Base-by-base conservation (phyloP, 2,888 invertebrate genomes). In the Eudemis profundana region DNA sequence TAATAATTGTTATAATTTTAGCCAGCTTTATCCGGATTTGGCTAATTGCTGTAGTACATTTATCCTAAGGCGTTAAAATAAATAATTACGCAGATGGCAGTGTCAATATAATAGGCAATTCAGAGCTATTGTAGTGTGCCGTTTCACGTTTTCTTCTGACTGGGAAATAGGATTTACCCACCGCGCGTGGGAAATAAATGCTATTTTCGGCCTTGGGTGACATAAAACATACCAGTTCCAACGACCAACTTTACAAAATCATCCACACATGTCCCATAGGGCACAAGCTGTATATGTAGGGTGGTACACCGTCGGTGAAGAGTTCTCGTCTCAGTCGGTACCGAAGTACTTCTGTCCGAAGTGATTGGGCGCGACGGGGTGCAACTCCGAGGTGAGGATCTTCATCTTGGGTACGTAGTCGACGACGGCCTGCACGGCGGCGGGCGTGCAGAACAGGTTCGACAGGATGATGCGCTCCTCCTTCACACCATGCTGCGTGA, bases 301-400 rank as follows among this genome's bases (percentile, higher is more conserved):
- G 33, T 10, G 33, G 33, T 10, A 10, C 33, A 12, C 8, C 12
- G 10, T 10, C 10, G 8, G 33, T 8, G 33, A 5, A 33, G n/a
- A n/a, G 8, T 8, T 76, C 36, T 81, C 79, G 59, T 80, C 84
- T 90, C 87, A 99, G 92, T 99, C 99, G 63, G 99, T 99, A 72
- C 99, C 99, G 92, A 99, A 99, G 91, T 99, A 99, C 87, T 98
- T 98, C 89, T 97, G 97, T 57, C 99, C 99, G 89, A 99, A 99
- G 88, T 99, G 99, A 90, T 98, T 98, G 7, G 99, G 99, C 7
- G 98, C 98, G 2, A 98, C 96, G 0, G 96, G 96, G 85, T 98
- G 97, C 23, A 99, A 94, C 86, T 99, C 99, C 0, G 99, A 98
- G 0, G 99, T 98, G 64, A 99, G 93, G 74, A 99, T 98, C 86